phyloP scores from a whole-genome alignment of 2,888 invertebrate species.

The Eilema griseolum region DNA sequence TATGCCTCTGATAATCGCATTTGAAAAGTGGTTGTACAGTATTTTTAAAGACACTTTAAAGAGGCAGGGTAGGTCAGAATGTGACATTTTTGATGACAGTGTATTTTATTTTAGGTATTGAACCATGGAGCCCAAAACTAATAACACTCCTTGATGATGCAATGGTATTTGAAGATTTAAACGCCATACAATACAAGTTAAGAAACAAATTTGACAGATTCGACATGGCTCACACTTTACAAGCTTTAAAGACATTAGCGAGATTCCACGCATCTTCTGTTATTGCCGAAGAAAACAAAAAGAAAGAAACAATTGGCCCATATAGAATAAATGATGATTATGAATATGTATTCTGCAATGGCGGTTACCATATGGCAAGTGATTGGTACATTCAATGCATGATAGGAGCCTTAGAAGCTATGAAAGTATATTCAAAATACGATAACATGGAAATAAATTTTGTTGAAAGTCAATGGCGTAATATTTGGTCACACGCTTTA shows the following conservation, averaged over 20 bases:
- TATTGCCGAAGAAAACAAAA: slow-evolving; percentile 81
- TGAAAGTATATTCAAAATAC: slow-evolving; percentile 71
- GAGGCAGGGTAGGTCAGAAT: background rate
- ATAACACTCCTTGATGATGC: slow-evolving; percentile 65
- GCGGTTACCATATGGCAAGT: slow-evolving; percentile 64
- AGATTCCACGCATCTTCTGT: slow-evolving; percentile 84
- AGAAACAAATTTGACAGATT: slow-evolving; percentile 73
- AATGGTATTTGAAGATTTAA: slow-evolving; percentile 79
- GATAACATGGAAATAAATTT: slow-evolving; percentile 48
- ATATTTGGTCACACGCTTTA: slow-evolving; percentile 68
- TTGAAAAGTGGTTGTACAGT: too few species aligned
- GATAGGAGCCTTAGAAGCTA: slow-evolving; percentile 68
- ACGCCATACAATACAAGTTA: slow-evolving; percentile 64
- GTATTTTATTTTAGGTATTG: slow-evolving; percentile 60
- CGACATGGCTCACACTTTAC: slow-evolving; percentile 78
- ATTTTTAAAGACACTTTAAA: background rate
- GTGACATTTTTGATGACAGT: background rate
- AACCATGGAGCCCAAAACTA: slow-evolving; percentile 72
- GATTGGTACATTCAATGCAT: slow-evolving; percentile 77
- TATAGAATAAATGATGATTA: slow-evolving; percentile 71
- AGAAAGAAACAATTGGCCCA: slow-evolving; percentile 56
- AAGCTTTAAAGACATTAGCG: slow-evolving; percentile 79
- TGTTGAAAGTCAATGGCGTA: slow-evolving; percentile 67
- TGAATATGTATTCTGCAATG: slow-evolving; percentile 57
- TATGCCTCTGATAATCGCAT: too few species aligned